Base-by-base conservation (phyloP, 2,797 vertebrate species). In the Phrynocephalus vlangalii region DNA sequence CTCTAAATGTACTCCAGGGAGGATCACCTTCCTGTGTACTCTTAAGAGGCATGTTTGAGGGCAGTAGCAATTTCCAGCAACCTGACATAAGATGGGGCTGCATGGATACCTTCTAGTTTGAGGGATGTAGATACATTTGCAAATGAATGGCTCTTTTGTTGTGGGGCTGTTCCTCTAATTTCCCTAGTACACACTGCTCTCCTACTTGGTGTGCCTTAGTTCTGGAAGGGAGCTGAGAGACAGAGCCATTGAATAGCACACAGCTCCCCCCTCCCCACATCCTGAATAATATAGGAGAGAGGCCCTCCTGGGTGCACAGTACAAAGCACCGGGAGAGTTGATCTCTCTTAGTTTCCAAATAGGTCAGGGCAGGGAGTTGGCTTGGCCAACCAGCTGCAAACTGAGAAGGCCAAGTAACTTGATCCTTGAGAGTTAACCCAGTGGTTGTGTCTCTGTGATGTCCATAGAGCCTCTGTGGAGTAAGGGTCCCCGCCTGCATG, bases 341-440 rank as follows among this genome's bases (percentile, higher is more conserved):
- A 6, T 75, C 44, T 75, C 48, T 11, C 0, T 89, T 88, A 82
- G 88, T 81, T 82, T 80, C 16, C 72, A 92, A 86, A 71, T 83
- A 91, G 89, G 89, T 85, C 82, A 60, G 81, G 71, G 89, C 82
- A 60, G 81, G 71, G 89, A 85, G 87, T 86, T 95, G 91, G 88
- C 88, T 91, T 81, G 70, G 63, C 66, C 92, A 89, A 88, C 87
- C 70, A 11, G n/a, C 22, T 86, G 93, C 85, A 93, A 94, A 78
- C 38, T 80, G 90, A 95, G 91, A 94, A 71, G 86, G 26, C 71
- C 15, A 30, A 38, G 86, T 89, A 88, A 93, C 85, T 68, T 88
- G 48, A 86, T 90, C 83, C 15, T 71, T 76, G 60, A 63, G 71
- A 7, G 22, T 16, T 72, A 76, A 50, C 1, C 67, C 50, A 38